Evolutionary conservation across 2,797 vertebrate genomes (phyloP), one percentile per base, ranked within the genome.

Genomic region (Coregonus ussuriensis): DNA sequence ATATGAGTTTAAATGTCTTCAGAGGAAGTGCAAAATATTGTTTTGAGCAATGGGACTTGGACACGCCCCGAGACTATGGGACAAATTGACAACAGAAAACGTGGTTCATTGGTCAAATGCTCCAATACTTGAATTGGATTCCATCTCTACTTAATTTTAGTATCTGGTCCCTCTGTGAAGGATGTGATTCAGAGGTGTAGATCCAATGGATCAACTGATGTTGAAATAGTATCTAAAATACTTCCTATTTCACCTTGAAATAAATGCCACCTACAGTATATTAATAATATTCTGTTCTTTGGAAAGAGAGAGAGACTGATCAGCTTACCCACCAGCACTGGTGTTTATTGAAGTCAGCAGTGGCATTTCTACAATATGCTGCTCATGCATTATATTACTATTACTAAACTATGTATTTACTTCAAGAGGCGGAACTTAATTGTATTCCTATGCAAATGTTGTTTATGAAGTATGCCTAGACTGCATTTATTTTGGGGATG

Each of bases 401-500:
- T 53, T 71, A 29, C 51, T 21, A 41, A 16, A 31, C 21, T 4
- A 31, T 33, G 21, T 33, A 68, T 68, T 68, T 33, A 63, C 21
- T 25, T 63, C 59, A 25, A 21, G 59, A 63, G 59, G 59, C 59
- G 68, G 68, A 21, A 18, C 70, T 29, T 72, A 72, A 53, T 72
- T 72, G 47, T 31, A 72, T 53, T 72, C 47, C 51, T 21, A 53
- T 72, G 70, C 70, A 72, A 72, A 72, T 72, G 25, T 11, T 72
- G 70, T 52, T 72, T 72, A 72, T 54, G 47, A 51, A 52, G 18
- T 71, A 14, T 15, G 14, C 21, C 47, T 13, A 4, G 47, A 72
- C 31, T 37, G 66, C 29, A 35, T 35, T 35, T 68, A 18, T 68
- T 68, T 68, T 68, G 25, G 47, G 70, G 70, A 31, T 52, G 70